phyloP scores from a whole-genome alignment of 92 coral and sea anemone genomes.

The Phenganax stokvisi region DNA sequence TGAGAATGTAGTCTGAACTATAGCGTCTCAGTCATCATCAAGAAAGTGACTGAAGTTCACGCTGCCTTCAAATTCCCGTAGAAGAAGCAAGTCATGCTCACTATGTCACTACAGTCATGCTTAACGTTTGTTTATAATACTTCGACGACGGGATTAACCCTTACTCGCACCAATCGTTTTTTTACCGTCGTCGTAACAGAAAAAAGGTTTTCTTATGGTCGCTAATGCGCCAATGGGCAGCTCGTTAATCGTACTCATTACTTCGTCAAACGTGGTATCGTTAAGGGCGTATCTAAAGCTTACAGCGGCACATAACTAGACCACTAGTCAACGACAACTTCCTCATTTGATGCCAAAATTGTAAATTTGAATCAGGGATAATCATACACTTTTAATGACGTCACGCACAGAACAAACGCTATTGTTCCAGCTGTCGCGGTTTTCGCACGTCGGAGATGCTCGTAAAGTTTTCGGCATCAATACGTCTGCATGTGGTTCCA shows the following conservation, averaged over 20 bases:
- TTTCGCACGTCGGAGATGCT: not conserved
- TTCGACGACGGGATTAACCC: not conserved
- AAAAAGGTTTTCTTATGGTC: too few relatives aligned
- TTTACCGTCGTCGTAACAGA: not conserved
- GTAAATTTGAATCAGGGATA: not conserved
- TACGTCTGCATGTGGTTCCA: not conserved
- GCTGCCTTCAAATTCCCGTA: not conserved
- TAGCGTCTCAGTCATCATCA: not conserved
- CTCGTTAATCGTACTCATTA: too few relatives aligned
- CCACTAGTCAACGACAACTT: too few relatives aligned
- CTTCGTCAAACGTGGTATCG: too few relatives aligned
- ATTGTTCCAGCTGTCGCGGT: conserved; percentile 7
- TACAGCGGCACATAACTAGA: too few relatives aligned
- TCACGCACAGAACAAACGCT: not conserved
- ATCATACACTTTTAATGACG: not conserved
- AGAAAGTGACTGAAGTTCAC: not conserved
- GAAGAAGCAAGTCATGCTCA: not conserved
- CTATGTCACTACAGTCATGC: not conserved
- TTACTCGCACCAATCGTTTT: not conserved
- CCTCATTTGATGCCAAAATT: not conserved
- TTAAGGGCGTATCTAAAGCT: too few relatives aligned
- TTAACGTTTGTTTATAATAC: not conserved
- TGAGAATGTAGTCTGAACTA: too few relatives aligned
- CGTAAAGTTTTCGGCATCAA: not conserved
- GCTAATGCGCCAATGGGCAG: too few relatives aligned